Evolutionary conservation across 1,140 invertebrate genomes (phyloP).

Genomic region (Cotesia typhae): DNA sequence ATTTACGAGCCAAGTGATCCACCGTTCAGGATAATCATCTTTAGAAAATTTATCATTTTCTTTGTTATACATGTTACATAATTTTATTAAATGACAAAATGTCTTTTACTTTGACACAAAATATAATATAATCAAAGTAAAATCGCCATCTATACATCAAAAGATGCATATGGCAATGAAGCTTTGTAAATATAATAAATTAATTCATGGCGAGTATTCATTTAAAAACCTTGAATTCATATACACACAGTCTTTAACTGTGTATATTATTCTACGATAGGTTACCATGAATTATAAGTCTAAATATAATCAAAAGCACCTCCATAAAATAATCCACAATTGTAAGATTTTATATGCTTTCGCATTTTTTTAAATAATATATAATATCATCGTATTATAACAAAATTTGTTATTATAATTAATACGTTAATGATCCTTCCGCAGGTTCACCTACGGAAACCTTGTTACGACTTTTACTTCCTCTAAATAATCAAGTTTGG

Average conservation of each 20-base stretch:
- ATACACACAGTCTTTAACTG: neutral
- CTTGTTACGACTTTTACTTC: too few species aligned
- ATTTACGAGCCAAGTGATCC: conserved; percentile 80
- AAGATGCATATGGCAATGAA: too few species aligned
- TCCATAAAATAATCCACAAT: neutral
- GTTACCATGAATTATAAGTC: neutral
- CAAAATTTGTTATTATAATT: neutral
- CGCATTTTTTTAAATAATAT: too few species aligned
- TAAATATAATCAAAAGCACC: too few species aligned
- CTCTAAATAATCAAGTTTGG: too few species aligned
- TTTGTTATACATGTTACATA: neutral
- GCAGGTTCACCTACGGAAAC: too few species aligned
- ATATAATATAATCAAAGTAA: too few species aligned
- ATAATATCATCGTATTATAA: neutral
- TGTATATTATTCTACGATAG: neutral
- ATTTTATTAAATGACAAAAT: neutral
- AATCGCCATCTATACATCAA: too few species aligned
- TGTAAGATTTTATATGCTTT: too few species aligned
- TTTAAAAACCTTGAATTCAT: neutral
- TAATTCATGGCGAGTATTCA: conserved; percentile 2
- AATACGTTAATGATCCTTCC: too few species aligned
- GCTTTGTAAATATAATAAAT: too few species aligned
- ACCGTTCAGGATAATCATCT: conserved; percentile 67
- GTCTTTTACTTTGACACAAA: neutral
- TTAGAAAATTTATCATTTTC: neutral